phyloP scores from a whole-genome alignment of 1,140 invertebrate species.

The Dendrolimus kikuchii region DNA sequence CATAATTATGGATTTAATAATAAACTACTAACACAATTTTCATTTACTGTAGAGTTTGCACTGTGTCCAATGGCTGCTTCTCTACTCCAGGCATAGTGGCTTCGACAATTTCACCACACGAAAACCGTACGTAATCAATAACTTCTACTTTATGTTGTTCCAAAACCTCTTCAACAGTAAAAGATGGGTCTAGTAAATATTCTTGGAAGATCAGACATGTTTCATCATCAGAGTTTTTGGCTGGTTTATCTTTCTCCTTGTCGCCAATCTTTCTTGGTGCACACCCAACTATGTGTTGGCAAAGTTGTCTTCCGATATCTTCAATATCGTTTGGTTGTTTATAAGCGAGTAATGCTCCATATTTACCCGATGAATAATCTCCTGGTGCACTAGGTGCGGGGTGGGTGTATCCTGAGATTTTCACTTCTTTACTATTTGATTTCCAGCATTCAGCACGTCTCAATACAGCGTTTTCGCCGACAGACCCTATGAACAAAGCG shows the following conservation, averaged over 20 bases:
- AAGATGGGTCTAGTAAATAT: slow-evolving; percentile 84
- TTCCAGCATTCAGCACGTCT: slow-evolving; percentile 83
- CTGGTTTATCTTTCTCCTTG: slow-evolving; percentile 75
- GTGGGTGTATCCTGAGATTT: slow-evolving; percentile 82
- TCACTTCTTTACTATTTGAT: slow-evolving; percentile 72
- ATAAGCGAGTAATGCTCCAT: slow-evolving; percentile 85
- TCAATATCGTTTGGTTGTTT: slow-evolving; percentile 64
- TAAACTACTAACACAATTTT: slow-evolving; percentile 1
- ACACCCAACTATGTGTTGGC: slow-evolving; percentile 95
- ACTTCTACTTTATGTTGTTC: slow-evolving; percentile 78
- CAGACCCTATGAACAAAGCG: slow-evolving; percentile 85
- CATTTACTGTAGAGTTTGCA: slow-evolving; percentile 76
- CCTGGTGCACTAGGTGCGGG: slow-evolving; percentile 70
- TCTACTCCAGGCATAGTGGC: slow-evolving; percentile 50
- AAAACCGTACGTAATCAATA: slow-evolving; percentile 88
- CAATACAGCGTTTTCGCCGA: slow-evolving; percentile 93
- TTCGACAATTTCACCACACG: slow-evolving; percentile 80
- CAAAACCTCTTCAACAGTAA: slow-evolving; percentile 83
- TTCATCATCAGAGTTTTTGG: slow-evolving; percentile 79
- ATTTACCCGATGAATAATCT: slow-evolving; percentile 81
- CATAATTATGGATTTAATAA: not conserved
- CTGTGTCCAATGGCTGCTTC: slow-evolving; percentile 71
- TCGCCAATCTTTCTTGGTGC: slow-evolving; percentile 86
- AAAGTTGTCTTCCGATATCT: slow-evolving; percentile 80
- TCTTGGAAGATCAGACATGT: slow-evolving; percentile 87